Evolutionary conservation across 2,888 invertebrate genomes (phyloP).

Genomic region (Tigriopus californicus): DNA sequence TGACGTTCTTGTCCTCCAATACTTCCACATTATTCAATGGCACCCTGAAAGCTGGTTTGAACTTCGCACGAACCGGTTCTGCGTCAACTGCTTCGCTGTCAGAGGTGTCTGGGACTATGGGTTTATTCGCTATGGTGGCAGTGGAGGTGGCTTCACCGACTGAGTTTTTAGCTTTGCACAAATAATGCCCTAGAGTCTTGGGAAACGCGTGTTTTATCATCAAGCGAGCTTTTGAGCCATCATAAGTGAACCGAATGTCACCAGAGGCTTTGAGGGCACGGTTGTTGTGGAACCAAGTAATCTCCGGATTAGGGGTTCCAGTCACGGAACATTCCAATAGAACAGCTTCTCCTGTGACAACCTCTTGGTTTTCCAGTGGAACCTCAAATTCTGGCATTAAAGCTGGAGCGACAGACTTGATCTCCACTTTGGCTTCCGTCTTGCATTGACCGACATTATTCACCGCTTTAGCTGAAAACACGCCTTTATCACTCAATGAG

Average conservation of each 20-base stretch:
- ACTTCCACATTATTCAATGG: conserved; percentile 46
- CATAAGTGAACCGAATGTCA: not conserved
- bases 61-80: conserved; percentile 38
- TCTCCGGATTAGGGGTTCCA: conserved; percentile 42
- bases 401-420: not conserved
- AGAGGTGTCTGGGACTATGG: conserved; percentile 45
- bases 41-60: conserved; percentile 49
- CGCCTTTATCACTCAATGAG: not conserved
- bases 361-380: not conserved
- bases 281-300: conserved; percentile 38
- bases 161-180: not conserved
- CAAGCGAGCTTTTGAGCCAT: not conserved
- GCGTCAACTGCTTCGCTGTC: conserved; percentile 49
- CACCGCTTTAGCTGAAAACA: not conserved
- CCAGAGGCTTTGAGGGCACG: not conserved
- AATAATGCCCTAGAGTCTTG: not conserved
- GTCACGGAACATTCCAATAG: conserved; percentile 47
- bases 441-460: not conserved
- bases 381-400: not conserved
- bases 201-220: not conserved
- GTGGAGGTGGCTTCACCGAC: conserved; percentile 19
- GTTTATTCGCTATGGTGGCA: conserved; percentile 41
- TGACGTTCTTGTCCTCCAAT: conserved; percentile 45
- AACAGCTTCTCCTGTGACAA: conserved; percentile 24
- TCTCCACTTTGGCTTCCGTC: not conserved